Percentiles rank a stretch among this genome's conserved stretches.
These are phyloP conservation scores for Micromys minutus DNA, from an alignment of 2,113 vertebrate genomes.

Conservation along the genomic window DNA sequence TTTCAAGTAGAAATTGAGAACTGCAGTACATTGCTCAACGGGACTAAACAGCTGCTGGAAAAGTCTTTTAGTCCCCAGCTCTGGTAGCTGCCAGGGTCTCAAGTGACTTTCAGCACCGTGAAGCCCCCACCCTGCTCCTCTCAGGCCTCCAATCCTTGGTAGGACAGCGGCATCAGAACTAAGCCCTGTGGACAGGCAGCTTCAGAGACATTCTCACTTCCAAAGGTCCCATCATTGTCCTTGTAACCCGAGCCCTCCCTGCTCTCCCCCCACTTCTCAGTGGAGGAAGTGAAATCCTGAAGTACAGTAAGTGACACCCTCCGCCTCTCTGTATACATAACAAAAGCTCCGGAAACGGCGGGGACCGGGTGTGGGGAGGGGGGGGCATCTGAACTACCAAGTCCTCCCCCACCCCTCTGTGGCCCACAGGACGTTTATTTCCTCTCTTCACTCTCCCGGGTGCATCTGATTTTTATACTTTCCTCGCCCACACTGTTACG, in stretches of 20 bases:
- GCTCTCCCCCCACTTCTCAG: neutral
- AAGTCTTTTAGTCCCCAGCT: neutral
- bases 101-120: neutral
- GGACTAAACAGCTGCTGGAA: constrained; percentile 56
- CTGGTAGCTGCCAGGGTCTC: neutral
- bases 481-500: neutral
- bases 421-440: neutral
- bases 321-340: constrained; percentile 69
- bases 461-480: neutral
- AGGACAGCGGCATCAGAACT: neutral
- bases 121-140: neutral
- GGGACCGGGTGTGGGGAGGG: neutral
- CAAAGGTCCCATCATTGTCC: neutral
- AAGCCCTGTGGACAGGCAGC: neutral
- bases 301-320: constrained; percentile 70
- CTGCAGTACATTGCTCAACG: neutral
- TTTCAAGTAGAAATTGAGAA: constrained; percentile 37
- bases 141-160: neutral
- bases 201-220: neutral
- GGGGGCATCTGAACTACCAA: neutral
- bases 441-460: neutral
- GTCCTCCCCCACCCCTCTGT: neutral
- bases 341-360: constrained; percentile 77
- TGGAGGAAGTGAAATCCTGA: constrained; percentile 68
- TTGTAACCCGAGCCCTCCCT: constrained; percentile 46